These are phyloP conservation scores for Eupithecia subumbrata DNA, from an alignment of 2,888 invertebrate genomes.

Conservation along the genomic window DNA sequence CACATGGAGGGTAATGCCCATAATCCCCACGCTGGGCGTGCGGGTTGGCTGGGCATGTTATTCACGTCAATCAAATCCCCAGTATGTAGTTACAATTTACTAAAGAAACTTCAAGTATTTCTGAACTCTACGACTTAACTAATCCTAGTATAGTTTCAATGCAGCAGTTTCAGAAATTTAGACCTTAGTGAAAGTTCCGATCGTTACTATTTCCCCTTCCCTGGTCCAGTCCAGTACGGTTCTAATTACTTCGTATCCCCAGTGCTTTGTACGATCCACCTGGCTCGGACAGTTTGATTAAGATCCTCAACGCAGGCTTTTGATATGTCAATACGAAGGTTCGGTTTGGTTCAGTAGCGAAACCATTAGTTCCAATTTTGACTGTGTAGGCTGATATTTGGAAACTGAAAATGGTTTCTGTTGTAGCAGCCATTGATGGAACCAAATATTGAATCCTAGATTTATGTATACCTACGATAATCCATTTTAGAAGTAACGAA, in stretches of 20 bases:
- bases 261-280: slow-evolving; percentile 32
- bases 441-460: not conserved
- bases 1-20: too few species aligned
- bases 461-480: not conserved
- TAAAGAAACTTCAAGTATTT: not conserved
- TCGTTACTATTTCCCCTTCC: slow-evolving; percentile 15
- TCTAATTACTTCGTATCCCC: slow-evolving; percentile 32
- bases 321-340: slow-evolving; percentile 27
- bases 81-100: not conserved
- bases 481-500: not conserved
- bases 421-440: not conserved
- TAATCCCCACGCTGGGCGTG: too few species aligned
- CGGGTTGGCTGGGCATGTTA: too few species aligned
- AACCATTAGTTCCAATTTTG: not conserved
- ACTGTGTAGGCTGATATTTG: not conserved
- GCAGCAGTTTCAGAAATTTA: not conserved
- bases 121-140: not conserved
- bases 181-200: slow-evolving; percentile 10
- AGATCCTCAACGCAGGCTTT: slow-evolving; percentile 30
- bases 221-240: slow-evolving; percentile 17
- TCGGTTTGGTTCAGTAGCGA: slow-evolving; percentile 8
- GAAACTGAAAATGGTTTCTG: not conserved
- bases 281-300: slow-evolving; percentile 29
- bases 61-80: not conserved
- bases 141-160: not conserved